Evolutionary conservation across 2,888 invertebrate genomes (phyloP).

Genomic region (Muscina levida): DNA sequence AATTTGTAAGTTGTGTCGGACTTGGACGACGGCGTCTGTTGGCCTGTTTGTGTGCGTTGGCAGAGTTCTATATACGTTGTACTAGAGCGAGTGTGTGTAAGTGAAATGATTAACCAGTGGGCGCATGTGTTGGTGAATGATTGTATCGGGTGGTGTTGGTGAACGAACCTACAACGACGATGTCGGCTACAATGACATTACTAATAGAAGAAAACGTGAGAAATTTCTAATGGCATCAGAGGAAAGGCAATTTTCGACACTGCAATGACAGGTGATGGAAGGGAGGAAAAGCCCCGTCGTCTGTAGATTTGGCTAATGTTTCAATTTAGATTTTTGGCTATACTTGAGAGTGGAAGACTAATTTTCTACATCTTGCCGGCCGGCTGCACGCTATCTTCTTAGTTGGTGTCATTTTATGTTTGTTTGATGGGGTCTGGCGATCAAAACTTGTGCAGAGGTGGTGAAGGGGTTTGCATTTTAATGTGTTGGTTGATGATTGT

Average conservation of each 20-base stretch:
- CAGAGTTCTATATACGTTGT: slow-evolving; percentile 4
- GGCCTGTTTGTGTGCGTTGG: slow-evolving; percentile 10
- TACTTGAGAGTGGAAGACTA: no score
- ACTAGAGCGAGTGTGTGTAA: slow-evolving; percentile 27
- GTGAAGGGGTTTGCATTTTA: background rate
- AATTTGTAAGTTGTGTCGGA: slow-evolving; percentile 29
- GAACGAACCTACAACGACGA: background rate
- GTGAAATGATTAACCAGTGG: slow-evolving; percentile 49
- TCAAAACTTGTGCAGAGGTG: no score
- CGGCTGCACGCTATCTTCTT: slow-evolving; percentile 18
- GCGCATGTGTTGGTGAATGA: slow-evolving; percentile 58
- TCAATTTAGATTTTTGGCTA: no score
- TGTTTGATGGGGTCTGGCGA: no score
- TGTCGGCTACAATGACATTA: slow-evolving; percentile 46
- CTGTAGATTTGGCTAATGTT: no score
- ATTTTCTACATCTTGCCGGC: slow-evolving; percentile 23
- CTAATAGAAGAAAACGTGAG: slow-evolving; percentile 50
- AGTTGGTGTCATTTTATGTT: slow-evolving; percentile 27
- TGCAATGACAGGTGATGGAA: slow-evolving; percentile 11
- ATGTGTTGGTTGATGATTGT: slow-evolving; percentile 11
- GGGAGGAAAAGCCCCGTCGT: background rate
- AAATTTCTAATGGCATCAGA: slow-evolving; percentile 37
- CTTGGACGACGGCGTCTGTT: slow-evolving; percentile 21
- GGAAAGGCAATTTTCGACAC: slow-evolving; percentile 16
- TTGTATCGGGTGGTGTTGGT: slow-evolving; percentile 46